Percentiles rank a stretch among this genome's conserved stretches.
These are phyloP conservation scores for Alcedo quadribrachys DNA, from an alignment of 2,797 vertebrate genomes.

Conservation along the genomic window DNA sequence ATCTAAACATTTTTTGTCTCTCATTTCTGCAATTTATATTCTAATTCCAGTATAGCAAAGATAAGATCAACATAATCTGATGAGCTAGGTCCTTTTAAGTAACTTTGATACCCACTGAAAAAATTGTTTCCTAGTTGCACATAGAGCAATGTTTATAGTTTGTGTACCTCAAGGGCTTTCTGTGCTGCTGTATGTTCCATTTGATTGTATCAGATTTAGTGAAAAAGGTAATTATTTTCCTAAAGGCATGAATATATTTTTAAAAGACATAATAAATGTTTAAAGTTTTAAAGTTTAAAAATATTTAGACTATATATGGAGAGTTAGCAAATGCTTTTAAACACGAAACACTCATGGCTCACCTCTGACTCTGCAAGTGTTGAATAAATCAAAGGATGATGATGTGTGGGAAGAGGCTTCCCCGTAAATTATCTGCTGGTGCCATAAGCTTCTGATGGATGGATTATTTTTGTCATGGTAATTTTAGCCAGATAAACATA, in stretches of 20 bases:
- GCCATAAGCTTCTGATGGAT: neutral
- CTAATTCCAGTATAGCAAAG: neutral
- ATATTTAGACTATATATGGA: neutral
- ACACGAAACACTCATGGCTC: neutral
- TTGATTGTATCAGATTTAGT: slow-evolving; percentile 31
- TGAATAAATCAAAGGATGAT: neutral
- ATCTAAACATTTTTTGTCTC: neutral
- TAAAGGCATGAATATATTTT: neutral
- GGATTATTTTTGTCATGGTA: neutral
- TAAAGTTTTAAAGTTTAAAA: slow-evolving; percentile 9
- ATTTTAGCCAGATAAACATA: neutral
- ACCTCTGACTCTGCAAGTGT: neutral
- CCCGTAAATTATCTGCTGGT: neutral
- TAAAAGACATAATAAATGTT: neutral
- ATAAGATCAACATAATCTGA: slow-evolving; percentile 38
- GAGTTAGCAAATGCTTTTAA: neutral
- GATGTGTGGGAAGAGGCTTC: neutral
- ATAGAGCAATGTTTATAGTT: neutral
- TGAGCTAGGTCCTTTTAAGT: slow-evolving; percentile 42
- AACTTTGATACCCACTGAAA: slow-evolving; percentile 24
- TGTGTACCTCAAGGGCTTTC: slow-evolving; percentile 19
- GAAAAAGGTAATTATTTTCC: slow-evolving; percentile 60
- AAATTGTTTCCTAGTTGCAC: slow-evolving; percentile 22
- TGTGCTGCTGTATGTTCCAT: slow-evolving; percentile 4
- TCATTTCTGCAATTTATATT: slow-evolving; percentile 24